Evolutionary conservation across 2,888 invertebrate genomes (phyloP).

Genomic region (Cheilosia grossa): DNA sequence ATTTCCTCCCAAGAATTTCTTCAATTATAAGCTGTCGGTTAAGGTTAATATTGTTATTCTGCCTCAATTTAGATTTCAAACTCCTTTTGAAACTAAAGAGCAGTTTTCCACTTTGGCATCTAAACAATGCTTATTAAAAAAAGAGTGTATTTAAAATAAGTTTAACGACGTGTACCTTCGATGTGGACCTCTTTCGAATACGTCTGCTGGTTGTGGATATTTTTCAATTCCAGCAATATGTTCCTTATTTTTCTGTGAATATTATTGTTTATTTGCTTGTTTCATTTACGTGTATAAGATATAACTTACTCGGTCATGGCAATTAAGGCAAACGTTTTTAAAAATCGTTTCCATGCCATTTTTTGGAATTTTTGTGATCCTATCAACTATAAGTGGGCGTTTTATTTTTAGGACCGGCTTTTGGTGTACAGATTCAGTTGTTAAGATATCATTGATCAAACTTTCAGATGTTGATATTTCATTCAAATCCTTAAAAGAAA

Average conservation of each 20-base stretch:
- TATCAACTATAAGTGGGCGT: conserved; percentile 10
- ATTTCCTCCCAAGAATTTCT: conserved; percentile 38
- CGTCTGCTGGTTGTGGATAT: neutral
- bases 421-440: neutral
- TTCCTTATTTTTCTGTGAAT: conserved; percentile 6
- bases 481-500: neutral
- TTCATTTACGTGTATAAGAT: too few relatives aligned
- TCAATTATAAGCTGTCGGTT: conserved; percentile 41
- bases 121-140: neutral
- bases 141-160: neutral
- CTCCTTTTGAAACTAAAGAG: conserved; percentile 34
- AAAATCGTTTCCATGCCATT: neutral
- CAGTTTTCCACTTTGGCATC: conserved; percentile 45
- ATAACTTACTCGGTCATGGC: conserved; percentile 17
- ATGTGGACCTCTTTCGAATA: neutral
- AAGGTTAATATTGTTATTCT: conserved; percentile 1
- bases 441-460: neutral
- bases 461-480: neutral
- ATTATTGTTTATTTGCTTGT: neutral
- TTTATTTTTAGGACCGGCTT: conserved; percentile 4
- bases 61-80: conserved; percentile 45
- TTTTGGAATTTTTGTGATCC: conserved; percentile 1
- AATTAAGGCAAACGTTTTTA: conserved; percentile 15
- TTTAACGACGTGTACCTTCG: neutral
- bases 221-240: neutral